A percentile compares a stretch with the other conserved stretches of the same genome.
Conservation (phyloP, 2,113 vertebrate genomes). For the Ia io region DNA sequence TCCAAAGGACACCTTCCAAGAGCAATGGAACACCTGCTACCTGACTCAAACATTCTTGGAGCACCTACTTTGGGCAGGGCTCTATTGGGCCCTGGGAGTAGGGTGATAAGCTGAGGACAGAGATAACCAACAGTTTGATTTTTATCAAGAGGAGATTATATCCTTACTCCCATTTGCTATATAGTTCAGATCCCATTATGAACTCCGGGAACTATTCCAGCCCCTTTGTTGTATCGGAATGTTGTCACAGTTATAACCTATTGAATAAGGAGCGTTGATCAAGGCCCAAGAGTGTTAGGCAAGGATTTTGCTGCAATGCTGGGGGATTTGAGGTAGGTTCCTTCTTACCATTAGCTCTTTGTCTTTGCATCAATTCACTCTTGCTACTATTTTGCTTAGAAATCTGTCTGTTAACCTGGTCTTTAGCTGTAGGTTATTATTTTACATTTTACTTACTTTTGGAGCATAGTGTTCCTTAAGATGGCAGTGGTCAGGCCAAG, state of each 20-base stretch:
- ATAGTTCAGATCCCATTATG: neutral
- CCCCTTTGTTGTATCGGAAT: neutral
- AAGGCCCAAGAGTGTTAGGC: neutral
- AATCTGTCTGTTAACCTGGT: neutral
- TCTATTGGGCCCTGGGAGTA: neutral
- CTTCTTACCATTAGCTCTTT: neutral
- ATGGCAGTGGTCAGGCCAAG: neutral
- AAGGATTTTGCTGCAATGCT: neutral
- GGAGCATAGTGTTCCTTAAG: neutral
- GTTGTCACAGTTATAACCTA: neutral
- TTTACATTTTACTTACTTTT: neutral
- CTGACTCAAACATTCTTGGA: neutral
- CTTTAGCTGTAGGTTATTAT: neutral
- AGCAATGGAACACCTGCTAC: neutral
- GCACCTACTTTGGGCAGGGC: neutral
- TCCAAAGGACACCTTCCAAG: neutral
- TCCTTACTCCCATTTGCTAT: neutral
- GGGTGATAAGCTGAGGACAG: neutral
- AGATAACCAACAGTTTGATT: neutral
- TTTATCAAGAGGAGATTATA: neutral
- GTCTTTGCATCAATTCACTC: neutral
- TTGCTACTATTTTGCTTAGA: neutral
- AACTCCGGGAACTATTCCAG: neutral
- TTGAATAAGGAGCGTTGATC: neutral
- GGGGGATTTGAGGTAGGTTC: neutral